A percentile compares a stretch with the other conserved stretches of the same genome.
phyloP scores from a whole-genome alignment of 2,113 vertebrate genomes.

The Sialia sialis region DNA sequence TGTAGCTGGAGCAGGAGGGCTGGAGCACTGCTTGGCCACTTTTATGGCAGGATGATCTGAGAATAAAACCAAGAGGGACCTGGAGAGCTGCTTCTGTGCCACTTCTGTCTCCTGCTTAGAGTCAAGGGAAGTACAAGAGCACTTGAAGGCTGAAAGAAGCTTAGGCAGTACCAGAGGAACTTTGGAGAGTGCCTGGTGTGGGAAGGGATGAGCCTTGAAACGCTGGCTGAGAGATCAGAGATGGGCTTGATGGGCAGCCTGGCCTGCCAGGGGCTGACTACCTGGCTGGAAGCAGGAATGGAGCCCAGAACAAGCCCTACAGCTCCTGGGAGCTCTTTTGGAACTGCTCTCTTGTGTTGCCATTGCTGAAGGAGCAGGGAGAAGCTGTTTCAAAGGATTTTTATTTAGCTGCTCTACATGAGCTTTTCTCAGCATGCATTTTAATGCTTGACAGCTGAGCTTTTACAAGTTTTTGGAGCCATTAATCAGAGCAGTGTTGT shows the following conservation, averaged over 20 bases:
- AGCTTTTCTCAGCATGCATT: background rate
- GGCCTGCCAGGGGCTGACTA: background rate
- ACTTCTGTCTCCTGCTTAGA: background rate
- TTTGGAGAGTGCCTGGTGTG: background rate
- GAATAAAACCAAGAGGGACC: background rate
- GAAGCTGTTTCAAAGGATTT: background rate
- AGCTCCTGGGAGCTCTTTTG: background rate
- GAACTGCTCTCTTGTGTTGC: background rate
- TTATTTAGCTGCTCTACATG: background rate
- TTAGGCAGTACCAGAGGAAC: background rate
- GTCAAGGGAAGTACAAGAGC: background rate
- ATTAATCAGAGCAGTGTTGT: constrained; percentile 12
- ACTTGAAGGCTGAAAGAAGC: background rate
- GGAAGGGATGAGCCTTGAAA: rapidly evolving
- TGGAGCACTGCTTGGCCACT: background rate
- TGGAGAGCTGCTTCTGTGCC: background rate
- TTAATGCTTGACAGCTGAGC: constrained; percentile 13
- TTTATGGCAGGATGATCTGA: background rate
- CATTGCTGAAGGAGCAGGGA: background rate
- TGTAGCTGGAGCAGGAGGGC: background rate
- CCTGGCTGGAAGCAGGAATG: background rate
- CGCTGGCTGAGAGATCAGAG: background rate
- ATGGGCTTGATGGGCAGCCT: background rate
- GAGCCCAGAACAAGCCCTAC: rapidly evolving
- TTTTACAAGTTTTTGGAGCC: constrained; percentile 21